Base-by-base conservation (phyloP, 2,888 invertebrate species). In the Escarpia spicata region DNA sequence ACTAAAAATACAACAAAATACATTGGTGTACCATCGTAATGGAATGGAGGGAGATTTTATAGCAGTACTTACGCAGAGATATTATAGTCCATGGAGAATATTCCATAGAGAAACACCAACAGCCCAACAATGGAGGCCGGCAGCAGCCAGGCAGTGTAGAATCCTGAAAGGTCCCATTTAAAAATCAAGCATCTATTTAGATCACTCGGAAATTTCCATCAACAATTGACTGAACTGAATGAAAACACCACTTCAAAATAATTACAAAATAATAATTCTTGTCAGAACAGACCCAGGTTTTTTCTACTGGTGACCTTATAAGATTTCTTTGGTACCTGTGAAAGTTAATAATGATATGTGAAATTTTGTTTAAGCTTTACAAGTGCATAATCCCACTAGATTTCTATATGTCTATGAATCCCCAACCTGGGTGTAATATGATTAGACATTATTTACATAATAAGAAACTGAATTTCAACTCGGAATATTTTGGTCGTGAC, bases 131-230 rank as follows among this genome's bases (percentile, higher is more conserved):
- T 94, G 0, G 97, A 96, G 3, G 97, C 97, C 6, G 97, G 97
- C 37, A 97, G 95, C 37, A 97, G 95, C 97, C 97, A 97, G 12
- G 97, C 97, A 6, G 97, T 97, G 95, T 97, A 97, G 94, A 97
- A 97, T 90, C 97, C 97, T 97, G 95, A 75, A 75, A 75, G 26
- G 3, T 75, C 75, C n/a, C 19, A 6, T 75, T 75, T 19, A 15
- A 75, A 75, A 26, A 19, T 75, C 75, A 60, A 60, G 15, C 60
- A 75, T 75, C 26, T 26, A 6, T 26, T 75, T 75, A 3, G 26
- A 75, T 26, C 19, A n/a, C 75, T n/a, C 6, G 75, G 26, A 75
- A 75, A 75, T 75, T 75, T 75, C 26, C 75, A 19, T 75, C 75
- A 75, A 75, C 19, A 75, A 26, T 75, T 52, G 52, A 52, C 3